Conservation (phyloP, 1,140 invertebrate species). For the Tribolium madens region DNA sequence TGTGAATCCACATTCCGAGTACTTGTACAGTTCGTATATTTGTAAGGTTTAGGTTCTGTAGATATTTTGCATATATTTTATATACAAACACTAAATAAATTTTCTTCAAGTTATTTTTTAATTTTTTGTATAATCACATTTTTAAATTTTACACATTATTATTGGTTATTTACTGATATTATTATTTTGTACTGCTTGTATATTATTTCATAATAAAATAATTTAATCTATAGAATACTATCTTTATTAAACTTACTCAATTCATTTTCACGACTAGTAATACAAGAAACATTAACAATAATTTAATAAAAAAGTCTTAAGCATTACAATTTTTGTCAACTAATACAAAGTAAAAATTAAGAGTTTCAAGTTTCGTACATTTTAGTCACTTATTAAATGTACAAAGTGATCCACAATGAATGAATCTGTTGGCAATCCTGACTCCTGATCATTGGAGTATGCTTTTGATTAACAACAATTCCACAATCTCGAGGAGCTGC, state of each 20-base stretch:
- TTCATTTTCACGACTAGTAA: not conserved
- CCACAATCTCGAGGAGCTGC: no score
- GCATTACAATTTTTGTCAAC: no score
- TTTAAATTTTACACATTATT: slow-evolving; percentile 31
- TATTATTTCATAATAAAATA: slow-evolving; percentile 45
- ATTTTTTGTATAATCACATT: slow-evolving; percentile 19
- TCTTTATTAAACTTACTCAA: not conserved
- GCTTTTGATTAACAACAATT: no score
- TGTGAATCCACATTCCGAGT: slow-evolving; percentile 19
- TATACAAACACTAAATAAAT: slow-evolving; percentile 5
- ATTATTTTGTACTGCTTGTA: slow-evolving; percentile 41
- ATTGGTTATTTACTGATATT: slow-evolving; percentile 44
- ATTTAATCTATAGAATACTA: not conserved
- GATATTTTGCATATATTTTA: slow-evolving; percentile 17
- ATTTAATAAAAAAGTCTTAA: no score
- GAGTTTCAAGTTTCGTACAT: no score
- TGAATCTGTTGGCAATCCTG: no score
- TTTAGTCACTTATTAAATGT: no score
- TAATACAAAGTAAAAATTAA: no score
- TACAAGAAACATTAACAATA: not conserved
- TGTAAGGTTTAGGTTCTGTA: slow-evolving; percentile 18
- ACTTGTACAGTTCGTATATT: slow-evolving; percentile 40
- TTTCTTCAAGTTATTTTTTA: slow-evolving; percentile 9
- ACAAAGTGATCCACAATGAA: no score
- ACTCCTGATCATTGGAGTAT: no score